Conservation (phyloP, 1,140 invertebrate genomes). For the Hestina assimilis region DNA sequence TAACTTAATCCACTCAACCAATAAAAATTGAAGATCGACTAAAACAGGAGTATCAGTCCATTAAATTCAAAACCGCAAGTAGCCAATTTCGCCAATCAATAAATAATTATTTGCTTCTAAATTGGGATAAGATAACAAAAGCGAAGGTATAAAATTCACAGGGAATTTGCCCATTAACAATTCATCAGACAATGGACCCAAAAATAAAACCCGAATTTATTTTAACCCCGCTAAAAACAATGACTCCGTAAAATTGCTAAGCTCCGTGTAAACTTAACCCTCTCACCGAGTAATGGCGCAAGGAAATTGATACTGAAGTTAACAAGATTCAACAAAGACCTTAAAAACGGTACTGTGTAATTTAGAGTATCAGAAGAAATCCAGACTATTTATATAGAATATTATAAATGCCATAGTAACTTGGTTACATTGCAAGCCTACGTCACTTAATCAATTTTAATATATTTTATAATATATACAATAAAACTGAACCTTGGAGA, state of each 20-base stretch:
- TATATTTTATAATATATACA: too few relatives aligned
- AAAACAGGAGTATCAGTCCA: too few relatives aligned
- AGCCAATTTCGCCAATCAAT: too few relatives aligned
- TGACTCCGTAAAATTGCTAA: neutral
- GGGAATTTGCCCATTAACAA: conserved; percentile 7
- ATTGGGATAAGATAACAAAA: too few relatives aligned
- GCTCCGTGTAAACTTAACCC: neutral
- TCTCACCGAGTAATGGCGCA: neutral
- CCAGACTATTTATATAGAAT: neutral
- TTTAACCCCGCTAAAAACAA: neutral
- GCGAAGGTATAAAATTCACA: neutral
- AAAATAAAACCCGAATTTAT: conserved; percentile 10
- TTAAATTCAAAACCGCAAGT: too few relatives aligned
- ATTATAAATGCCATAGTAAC: too few relatives aligned
- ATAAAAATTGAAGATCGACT: too few relatives aligned
- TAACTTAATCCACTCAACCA: too few relatives aligned
- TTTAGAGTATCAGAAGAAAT: neutral
- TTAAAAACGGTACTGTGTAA: neutral
- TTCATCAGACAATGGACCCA: conserved; percentile 11
- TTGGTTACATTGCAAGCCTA: too few relatives aligned
- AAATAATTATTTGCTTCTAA: too few relatives aligned
- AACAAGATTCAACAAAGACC: neutral
- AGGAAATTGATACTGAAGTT: conserved; percentile 3
- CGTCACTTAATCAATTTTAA: too few relatives aligned
- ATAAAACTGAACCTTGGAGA: too few relatives aligned